Evolutionary conservation across 2,113 vertebrate genomes (phyloP).

Genomic region (Toxotes chatareus): DNA sequence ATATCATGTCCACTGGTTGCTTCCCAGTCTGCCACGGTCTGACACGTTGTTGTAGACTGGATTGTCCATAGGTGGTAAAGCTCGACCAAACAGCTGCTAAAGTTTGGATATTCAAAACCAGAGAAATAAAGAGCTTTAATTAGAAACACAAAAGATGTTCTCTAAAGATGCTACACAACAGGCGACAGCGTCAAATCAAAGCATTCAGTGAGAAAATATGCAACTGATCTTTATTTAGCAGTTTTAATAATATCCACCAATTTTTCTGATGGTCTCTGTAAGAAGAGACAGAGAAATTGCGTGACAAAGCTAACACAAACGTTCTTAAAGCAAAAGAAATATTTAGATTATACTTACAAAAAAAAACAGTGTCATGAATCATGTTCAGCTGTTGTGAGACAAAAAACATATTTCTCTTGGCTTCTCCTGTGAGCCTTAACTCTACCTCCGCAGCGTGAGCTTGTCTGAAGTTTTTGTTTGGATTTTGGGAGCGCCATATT

Average conservation of each 20-base stretch:
- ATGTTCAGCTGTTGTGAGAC: conserved; percentile 3
- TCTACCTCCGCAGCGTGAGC: conserved; percentile 22
- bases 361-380: not conserved
- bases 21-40: no score
- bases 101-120: no score
- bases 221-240: not conserved
- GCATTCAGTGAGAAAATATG: not conserved
- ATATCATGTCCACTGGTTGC: not conserved
- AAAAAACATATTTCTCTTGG: conserved; percentile 26
- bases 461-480: conserved; percentile 61
- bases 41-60: not conserved
- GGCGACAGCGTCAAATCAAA: no score
- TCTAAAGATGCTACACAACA: no score
- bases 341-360: not conserved
- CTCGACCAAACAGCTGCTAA: not conserved
- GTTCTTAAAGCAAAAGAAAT: not conserved
- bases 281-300: not conserved
- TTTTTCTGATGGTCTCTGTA: no score
- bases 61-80: no score
- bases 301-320: not conserved
- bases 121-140: not conserved
- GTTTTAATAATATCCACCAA: not conserved
- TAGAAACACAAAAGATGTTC: not conserved
- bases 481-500: conserved; percentile 22
- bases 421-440: conserved; percentile 1